Evolutionary conservation across 2,797 vertebrate genomes (phyloP).

Genomic region (Tapirus indicus): DNA sequence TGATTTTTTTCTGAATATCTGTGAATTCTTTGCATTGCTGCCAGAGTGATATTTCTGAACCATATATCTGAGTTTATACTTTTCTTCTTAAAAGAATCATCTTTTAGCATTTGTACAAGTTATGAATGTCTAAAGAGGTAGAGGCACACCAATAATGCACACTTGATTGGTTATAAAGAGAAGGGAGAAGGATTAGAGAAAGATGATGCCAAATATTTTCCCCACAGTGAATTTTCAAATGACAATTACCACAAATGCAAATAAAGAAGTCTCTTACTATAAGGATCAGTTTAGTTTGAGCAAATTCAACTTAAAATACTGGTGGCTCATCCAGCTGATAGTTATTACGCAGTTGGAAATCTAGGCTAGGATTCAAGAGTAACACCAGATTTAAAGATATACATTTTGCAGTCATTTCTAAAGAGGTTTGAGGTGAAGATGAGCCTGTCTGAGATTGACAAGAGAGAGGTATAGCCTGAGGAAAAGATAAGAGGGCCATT

Average conservation of each 20-base stretch:
- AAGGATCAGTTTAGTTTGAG: neutral
- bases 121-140: neutral
- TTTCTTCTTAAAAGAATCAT: neutral
- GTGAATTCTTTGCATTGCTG: neutral
- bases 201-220: neutral
- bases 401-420: neutral
- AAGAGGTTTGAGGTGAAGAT: neutral
- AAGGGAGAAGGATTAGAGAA: neutral
- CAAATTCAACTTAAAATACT: neutral
- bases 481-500: neutral
- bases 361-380: neutral
- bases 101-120: conserved; percentile 16
- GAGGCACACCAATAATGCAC: neutral
- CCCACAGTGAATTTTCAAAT: neutral
- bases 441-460: neutral
- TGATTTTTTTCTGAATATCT: conserved; percentile 11
- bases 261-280: neutral
- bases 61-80: neutral
- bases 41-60: neutral
- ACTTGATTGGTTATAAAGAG: neutral
- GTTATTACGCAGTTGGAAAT: conserved; percentile 2
- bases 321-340: neutral
- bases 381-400: neutral
- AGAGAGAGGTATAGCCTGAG: neutral
- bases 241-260: neutral